phyloP scores from a whole-genome alignment of 2,113 vertebrate genomes.

The Zosterops pallidus region DNA sequence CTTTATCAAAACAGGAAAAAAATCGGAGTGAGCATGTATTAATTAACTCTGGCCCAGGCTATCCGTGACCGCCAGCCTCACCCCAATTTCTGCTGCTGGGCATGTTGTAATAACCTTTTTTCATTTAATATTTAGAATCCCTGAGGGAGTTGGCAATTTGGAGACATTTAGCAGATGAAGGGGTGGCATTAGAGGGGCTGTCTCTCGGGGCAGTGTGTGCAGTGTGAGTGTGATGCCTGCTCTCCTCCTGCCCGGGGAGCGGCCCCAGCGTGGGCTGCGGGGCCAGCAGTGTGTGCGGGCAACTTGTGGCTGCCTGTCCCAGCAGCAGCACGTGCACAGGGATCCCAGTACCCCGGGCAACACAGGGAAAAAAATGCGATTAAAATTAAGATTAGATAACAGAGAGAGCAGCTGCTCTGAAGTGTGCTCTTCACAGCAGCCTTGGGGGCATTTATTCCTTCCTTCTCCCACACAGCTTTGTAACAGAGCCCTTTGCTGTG shows the following conservation, averaged over 20 bases:
- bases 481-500: not conserved
- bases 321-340: not conserved
- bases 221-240: not conserved
- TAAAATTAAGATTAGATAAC: slow-evolving; percentile 52
- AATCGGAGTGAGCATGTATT: not conserved
- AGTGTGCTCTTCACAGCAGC: slow-evolving; percentile 11
- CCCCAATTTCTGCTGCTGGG: not conserved
- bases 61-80: not conserved
- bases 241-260: not conserved
- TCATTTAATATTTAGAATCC: not conserved
- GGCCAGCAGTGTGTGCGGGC: not conserved
- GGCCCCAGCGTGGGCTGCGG: accelerated
- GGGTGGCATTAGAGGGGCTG: not conserved
- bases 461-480: slow-evolving; percentile 26
- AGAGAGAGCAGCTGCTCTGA: slow-evolving; percentile 35
- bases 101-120: slow-evolving; percentile 11
- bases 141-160: not conserved
- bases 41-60: slow-evolving; percentile 37
- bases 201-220: not conserved
- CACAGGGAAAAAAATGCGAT: not conserved
- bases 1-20: slow-evolving; percentile 39
- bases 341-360: not conserved
- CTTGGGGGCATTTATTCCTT: slow-evolving; percentile 18
- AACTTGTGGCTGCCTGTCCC: not conserved
- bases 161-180: not conserved